A percentile compares a stretch with the other conserved stretches of the same genome.
Evolutionary conservation across 1,140 invertebrate genomes (phyloP).

Genomic region (roundworm (Caenorhabditis elegans)): WBcel235 BX284602.5:14774001-14774500

Average conservation of each 20-base stretch:
- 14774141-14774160: constrained; percentile 73
- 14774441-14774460: constrained; percentile 94
- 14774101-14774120: constrained; percentile 77
- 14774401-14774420: constrained; percentile 87
- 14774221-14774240: constrained; percentile 72
- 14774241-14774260: constrained; percentile 77
- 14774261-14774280: constrained; percentile 83
- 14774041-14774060: constrained; percentile 76
- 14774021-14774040: constrained; percentile 81
- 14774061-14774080: constrained; percentile 71
- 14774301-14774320: constrained; percentile 94
- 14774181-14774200: constrained; percentile 92
- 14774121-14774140: constrained; percentile 69
- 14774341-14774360: constrained; percentile 35
- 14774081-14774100: constrained; percentile 78
- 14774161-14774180: constrained; percentile 88
- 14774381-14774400: constrained; percentile 91
- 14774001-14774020: constrained; percentile 88
- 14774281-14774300: constrained; percentile 88
- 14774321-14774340: constrained; percentile 70
- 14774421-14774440: constrained; percentile 79
- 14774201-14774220: constrained; percentile 83
- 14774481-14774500: constrained; percentile 95
- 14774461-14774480: constrained; percentile 89
- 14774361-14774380: constrained; percentile 57